Percentiles rank a stretch among this genome's conserved stretches.
These are phyloP conservation scores for Odontothrips loti DNA, from an alignment of 2,888 invertebrate genomes.

Conservation along the genomic window DNA sequence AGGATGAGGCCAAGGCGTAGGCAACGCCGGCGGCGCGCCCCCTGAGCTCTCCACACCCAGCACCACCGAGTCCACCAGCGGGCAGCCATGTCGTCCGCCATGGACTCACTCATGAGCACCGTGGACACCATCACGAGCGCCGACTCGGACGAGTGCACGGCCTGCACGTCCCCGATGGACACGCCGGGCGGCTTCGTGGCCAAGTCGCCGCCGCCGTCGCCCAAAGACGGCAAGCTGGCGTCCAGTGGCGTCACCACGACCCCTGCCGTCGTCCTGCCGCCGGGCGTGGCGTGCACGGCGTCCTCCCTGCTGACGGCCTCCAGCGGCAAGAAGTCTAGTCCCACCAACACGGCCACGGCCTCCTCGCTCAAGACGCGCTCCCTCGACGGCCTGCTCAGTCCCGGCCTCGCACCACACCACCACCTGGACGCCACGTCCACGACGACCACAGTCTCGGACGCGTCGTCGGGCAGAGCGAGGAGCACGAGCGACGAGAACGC, in stretches of 20 bases:
- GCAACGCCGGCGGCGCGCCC: neutral
- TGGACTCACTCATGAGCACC: slow-evolving; percentile 20
- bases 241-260: neutral
- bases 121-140: slow-evolving; percentile 20
- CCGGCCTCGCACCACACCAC: slow-evolving; percentile 1
- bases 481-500: slow-evolving; percentile 31
- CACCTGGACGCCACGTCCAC: slow-evolving; percentile 11
- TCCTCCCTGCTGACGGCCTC: slow-evolving; percentile 18
- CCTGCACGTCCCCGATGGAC: neutral
- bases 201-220: slow-evolving; percentile 36
- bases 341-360: slow-evolving; percentile 18
- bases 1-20: neutral
- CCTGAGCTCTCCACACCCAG: neutral
- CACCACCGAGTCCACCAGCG: neutral
- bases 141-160: slow-evolving; percentile 11
- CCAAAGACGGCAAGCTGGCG: neutral
- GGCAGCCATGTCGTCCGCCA: neutral
- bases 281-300: slow-evolving; percentile 31
- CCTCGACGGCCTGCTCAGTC: slow-evolving; percentile 11
- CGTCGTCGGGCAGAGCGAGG: neutral
- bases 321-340: slow-evolving; percentile 6
- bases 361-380: slow-evolving; percentile 23
- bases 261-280: neutral
- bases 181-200: slow-evolving; percentile 35
- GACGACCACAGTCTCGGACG: slow-evolving; percentile 32